Percentiles rank a stretch among this genome's conserved stretches.
These are phyloP conservation scores for Chromis chromis DNA, from an alignment of 2,797 vertebrate species.

Conservation along the genomic window DNA sequence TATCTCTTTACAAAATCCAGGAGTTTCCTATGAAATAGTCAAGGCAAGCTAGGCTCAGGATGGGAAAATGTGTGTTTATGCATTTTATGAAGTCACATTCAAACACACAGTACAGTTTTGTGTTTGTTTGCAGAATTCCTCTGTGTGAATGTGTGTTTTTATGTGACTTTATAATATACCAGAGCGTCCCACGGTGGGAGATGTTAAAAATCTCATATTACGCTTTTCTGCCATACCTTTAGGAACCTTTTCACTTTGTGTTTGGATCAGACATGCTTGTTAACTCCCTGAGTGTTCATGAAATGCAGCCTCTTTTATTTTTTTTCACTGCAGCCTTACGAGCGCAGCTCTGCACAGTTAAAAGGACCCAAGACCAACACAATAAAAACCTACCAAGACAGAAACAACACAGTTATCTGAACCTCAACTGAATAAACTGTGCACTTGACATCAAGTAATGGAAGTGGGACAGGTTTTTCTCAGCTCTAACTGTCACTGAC, in stretches of 20 bases:
- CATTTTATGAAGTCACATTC: not conserved
- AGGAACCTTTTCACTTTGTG: slow-evolving; percentile 12
- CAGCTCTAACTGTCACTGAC: not conserved
- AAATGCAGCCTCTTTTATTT: slow-evolving; percentile 13
- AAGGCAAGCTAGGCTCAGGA: slow-evolving; percentile 13
- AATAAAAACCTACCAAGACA: slow-evolving; percentile 23
- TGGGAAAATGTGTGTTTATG: slow-evolving; percentile 17
- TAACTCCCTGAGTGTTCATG: slow-evolving; percentile 12
- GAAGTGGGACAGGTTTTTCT: not conserved
- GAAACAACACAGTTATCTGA: slow-evolving; percentile 21
- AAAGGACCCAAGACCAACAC: slow-evolving; percentile 23
- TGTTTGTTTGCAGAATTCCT: slow-evolving; percentile 15
- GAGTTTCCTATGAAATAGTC: slow-evolving; percentile 34
- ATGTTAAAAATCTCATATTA: slow-evolving; percentile 43
- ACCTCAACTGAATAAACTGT: slow-evolving; percentile 1
- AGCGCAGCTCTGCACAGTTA: slow-evolving; percentile 17
- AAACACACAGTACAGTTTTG: slow-evolving; percentile 3
- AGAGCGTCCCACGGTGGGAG: slow-evolving; percentile 23
- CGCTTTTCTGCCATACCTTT: slow-evolving; percentile 12
- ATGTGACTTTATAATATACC: slow-evolving; percentile 10
- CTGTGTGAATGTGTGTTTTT: slow-evolving; percentile 16
- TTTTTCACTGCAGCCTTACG: not conserved
- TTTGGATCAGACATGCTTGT: slow-evolving; percentile 4
- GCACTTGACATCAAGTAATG: slow-evolving; percentile 1
- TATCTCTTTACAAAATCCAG: slow-evolving; percentile 47